Conservation (phyloP, 2,888 invertebrate species). For the Caenorhabditis sp. region DNA sequence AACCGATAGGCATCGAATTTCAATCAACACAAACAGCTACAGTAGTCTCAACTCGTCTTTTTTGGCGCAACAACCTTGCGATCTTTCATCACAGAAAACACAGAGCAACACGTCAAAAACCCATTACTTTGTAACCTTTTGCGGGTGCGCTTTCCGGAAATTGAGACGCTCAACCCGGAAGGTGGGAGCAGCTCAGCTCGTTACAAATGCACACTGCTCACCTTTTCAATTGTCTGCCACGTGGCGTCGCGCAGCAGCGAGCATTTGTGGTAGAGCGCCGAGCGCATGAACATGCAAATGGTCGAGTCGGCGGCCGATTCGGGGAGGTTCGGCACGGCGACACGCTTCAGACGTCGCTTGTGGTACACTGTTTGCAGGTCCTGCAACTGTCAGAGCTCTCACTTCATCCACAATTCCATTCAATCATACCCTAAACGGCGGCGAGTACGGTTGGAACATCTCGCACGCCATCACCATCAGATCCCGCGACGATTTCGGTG, state of each 20-base stretch:
- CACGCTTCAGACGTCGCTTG: conserved; percentile 45
- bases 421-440: conserved; percentile 60
- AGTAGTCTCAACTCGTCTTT: too few relatives aligned
- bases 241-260: conserved; percentile 37
- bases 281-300: conserved; percentile 32
- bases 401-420: neutral
- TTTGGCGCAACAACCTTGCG: too few relatives aligned
- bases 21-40: too few relatives aligned
- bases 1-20: too few relatives aligned
- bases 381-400: conserved; percentile 19
- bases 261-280: conserved; percentile 49
- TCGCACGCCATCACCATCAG: conserved; percentile 69
- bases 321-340: conserved; percentile 24
- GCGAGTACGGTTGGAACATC: conserved; percentile 63
- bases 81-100: too few relatives aligned
- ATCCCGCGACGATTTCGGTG: conserved; percentile 61
- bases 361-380: conserved; percentile 53
- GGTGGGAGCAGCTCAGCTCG: neutral
- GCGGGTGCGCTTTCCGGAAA: neutral
- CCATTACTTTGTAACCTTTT: neutral
- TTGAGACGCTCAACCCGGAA: conserved; percentile 18
- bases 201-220: conserved; percentile 2
- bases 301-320: conserved; percentile 6
- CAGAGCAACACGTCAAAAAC: neutral
- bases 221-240: conserved; percentile 48